These are phyloP conservation scores for Ataeniobius toweri DNA, from an alignment of 2,797 vertebrate genomes.

Conservation along the genomic window DNA sequence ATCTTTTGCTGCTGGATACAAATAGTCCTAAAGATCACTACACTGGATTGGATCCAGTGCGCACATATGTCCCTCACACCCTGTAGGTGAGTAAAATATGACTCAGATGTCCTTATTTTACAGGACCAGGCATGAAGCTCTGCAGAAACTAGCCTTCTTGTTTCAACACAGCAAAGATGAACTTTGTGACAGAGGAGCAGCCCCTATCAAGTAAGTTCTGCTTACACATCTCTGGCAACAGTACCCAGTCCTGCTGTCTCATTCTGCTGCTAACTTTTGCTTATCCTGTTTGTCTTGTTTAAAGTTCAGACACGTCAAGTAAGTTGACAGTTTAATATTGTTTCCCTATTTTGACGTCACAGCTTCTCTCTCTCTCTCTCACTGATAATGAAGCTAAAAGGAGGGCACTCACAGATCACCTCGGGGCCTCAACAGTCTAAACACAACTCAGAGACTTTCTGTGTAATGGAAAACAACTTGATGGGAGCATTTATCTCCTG, in stretches of 20 bases:
- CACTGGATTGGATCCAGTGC: background rate
- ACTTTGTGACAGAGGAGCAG: conserved; percentile 18
- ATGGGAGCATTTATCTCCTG: conserved; percentile 32
- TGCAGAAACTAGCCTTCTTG: conserved; percentile 80
- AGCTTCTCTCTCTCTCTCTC: conserved; percentile 12
- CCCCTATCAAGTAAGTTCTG: conserved; percentile 62
- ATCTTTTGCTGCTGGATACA: background rate
- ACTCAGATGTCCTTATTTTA: background rate
- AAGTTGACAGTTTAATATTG: conserved; percentile 46
- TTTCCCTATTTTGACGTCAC: conserved; percentile 37
- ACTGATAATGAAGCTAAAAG: conserved; percentile 55
- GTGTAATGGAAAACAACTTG: conserved; percentile 48
- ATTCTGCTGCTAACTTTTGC: background rate
- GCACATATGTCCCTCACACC: no score
- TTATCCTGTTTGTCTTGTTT: background rate
- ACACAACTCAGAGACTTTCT: conserved; percentile 12
- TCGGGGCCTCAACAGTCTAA: conserved; percentile 8
- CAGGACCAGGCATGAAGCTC: conserved; percentile 73
- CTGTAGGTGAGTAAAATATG: background rate
- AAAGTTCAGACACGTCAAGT: conserved; percentile 68
- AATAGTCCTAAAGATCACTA: background rate
- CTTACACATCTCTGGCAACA: background rate
- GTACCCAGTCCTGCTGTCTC: background rate
- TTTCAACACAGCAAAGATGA: conserved; percentile 67
- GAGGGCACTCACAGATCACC: conserved; percentile 24